These are phyloP conservation scores for Xiphophorus couchianus DNA, from an alignment of 2,113 vertebrate species.

Conservation along the genomic window DNA sequence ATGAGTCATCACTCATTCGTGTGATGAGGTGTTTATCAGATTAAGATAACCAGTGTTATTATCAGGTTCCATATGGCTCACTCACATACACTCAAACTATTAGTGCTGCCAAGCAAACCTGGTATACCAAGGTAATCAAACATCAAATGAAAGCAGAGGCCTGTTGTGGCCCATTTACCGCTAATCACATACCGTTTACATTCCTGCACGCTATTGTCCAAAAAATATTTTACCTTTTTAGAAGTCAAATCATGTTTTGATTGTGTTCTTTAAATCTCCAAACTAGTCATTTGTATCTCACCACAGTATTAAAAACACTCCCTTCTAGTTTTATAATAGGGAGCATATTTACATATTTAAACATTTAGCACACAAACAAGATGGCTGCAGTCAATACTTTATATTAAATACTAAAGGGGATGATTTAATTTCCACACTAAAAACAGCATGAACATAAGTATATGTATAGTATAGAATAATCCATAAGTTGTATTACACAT, in stretches of 20 bases:
- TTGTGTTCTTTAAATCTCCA: constrained; percentile 13
- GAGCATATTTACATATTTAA: not conserved
- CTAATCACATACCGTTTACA: constrained; percentile 30
- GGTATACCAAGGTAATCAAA: not conserved
- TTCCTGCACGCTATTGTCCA: constrained; percentile 4
- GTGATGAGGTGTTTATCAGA: constrained; percentile 9
- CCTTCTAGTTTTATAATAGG: not conserved
- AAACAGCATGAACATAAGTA: not conserved
- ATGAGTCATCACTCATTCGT: constrained; percentile 34
- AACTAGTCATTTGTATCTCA: constrained; percentile 5
- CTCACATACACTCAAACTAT: not conserved
- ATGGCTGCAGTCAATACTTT: not conserved
- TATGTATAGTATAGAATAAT: not conserved
- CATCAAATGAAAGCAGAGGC: not conserved
- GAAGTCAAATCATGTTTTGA: not conserved
- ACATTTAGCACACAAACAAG: not conserved
- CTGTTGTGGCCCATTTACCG: constrained; percentile 19
- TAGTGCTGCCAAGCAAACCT: not conserved
- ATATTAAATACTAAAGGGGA: not conserved
- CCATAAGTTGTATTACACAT: not conserved
- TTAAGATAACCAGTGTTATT: not conserved
- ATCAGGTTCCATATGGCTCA: not conserved
- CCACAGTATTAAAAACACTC: not conserved
- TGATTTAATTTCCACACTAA: not conserved
- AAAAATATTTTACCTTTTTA: constrained; percentile 4